Evolutionary conservation across 2,797 vertebrate species (phyloP).

Genomic region (Hafferia zeledoni): DNA sequence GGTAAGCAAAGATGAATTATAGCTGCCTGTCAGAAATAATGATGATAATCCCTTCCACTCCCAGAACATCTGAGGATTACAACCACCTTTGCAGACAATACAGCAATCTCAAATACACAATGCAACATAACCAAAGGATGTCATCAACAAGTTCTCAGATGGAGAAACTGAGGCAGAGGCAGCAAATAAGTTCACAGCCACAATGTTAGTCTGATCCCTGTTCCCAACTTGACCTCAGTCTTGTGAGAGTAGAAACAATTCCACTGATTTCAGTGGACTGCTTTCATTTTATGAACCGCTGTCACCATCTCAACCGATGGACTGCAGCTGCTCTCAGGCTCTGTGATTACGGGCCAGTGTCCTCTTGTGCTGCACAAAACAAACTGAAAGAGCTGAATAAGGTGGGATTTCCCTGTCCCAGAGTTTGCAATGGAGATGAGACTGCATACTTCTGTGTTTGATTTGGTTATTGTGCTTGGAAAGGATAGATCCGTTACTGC

Average conservation of each 20-base stretch:
- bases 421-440: not conserved
- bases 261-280: not conserved
- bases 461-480: not conserved
- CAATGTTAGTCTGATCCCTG: not conserved
- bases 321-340: not conserved
- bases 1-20: slow-evolving; percentile 51
- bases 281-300: not conserved
- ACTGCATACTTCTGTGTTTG: not conserved
- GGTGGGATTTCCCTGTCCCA: not conserved
- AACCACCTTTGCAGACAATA: not conserved
- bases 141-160: not conserved
- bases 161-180: slow-evolving; percentile 25
- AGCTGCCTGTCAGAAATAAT: slow-evolving; percentile 57
- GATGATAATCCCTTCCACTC: slow-evolving; percentile 50
- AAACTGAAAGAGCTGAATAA: not conserved
- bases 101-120: not conserved
- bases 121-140: fast-evolving
- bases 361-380: not conserved
- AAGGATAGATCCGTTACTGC: not conserved
- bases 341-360: not conserved
- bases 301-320: not conserved
- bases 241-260: not conserved
- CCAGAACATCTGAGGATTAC: not conserved
- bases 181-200: fast-evolving
- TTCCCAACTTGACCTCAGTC: not conserved